A percentile compares a stretch with the other conserved stretches of the same genome.
Evolutionary conservation across 2,113 vertebrate genomes (phyloP).

Genomic region (Xenopus borealis): DNA sequence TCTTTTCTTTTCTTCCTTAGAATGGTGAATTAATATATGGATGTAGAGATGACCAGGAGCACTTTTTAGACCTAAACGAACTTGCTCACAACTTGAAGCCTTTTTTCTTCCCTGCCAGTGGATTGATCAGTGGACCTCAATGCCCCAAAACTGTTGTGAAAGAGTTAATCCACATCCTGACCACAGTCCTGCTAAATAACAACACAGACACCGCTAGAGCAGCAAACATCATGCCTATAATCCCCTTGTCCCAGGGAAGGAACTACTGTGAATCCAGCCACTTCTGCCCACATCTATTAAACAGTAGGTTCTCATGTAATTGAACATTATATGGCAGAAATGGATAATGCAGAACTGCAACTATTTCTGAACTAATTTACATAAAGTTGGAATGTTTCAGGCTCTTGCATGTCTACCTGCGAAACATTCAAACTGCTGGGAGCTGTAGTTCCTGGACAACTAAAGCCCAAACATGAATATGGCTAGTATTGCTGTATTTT

Average conservation of each 20-base stretch:
- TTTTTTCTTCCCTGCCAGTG: constrained; percentile 82
- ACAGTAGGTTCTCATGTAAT: constrained; percentile 66
- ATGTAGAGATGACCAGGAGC: constrained; percentile 81
- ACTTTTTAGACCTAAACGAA: constrained; percentile 73
- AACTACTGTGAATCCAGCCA: constrained; percentile 85
- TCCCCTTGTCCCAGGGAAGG: constrained; percentile 65
- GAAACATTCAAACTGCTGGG: no score
- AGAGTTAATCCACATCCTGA: constrained; percentile 87
- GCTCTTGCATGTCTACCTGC: no score
- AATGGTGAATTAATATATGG: constrained; percentile 91
- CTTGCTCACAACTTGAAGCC: constrained; percentile 84
- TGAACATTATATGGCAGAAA: no score
- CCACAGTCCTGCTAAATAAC: constrained; percentile 74
- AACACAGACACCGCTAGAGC: constrained; percentile 66
- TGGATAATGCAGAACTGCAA: no score
- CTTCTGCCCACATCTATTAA: constrained; percentile 74
- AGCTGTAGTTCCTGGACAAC: no score
- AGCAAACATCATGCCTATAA: constrained; percentile 57
- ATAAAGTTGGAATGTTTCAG: no score
- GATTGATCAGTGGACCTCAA: constrained; percentile 72
- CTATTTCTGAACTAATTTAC: no score
- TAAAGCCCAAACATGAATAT: no score
- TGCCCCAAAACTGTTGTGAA: constrained; percentile 76
- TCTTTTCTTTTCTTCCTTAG: constrained; percentile 54
- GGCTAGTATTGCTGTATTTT: no score